Percentiles rank a stretch among this genome's conserved stretches.
These are phyloP conservation scores for Acronicta alni DNA, from an alignment of 2,888 invertebrate genomes.

Conservation along the genomic window DNA sequence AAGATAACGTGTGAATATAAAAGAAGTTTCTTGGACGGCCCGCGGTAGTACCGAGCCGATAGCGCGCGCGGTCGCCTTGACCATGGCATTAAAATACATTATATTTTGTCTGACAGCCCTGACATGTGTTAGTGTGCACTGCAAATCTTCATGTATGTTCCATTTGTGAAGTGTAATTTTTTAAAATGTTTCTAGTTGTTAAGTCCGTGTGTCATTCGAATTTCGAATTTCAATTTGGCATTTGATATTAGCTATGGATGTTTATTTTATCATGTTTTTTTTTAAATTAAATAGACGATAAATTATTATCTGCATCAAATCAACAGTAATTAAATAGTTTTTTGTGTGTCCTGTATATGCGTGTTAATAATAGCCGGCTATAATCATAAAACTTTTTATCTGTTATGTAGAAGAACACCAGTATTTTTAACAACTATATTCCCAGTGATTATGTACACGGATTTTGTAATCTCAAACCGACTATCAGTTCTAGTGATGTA, in stretches of 20 bases:
- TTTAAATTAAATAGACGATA: no score
- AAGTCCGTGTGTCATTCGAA: constrained; percentile 1
- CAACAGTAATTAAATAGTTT: constrained; percentile 13
- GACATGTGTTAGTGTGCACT: constrained; percentile 72
- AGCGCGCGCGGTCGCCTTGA: constrained; percentile 77
- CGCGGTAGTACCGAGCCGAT: constrained; percentile 71
- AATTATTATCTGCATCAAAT: not conserved
- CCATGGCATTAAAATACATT: constrained; percentile 79
- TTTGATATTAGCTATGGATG: not conserved
- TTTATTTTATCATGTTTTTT: no score
- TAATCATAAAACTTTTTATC: not conserved
- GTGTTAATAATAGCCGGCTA: not conserved
- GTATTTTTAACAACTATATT: not conserved
- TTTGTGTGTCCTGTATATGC: not conserved
- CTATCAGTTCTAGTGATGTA: constrained; percentile 15
- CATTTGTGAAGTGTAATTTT: constrained; percentile 30
- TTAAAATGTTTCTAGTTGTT: constrained; percentile 3
- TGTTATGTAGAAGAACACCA: not conserved
- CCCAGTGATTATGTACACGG: constrained; percentile 11
- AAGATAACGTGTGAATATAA: constrained; percentile 75
- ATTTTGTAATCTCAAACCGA: constrained; percentile 13
- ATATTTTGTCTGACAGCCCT: constrained; percentile 70
- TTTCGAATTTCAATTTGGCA: not conserved
- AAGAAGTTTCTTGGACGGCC: constrained; percentile 68
- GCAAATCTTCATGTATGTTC: constrained; percentile 81